phyloP scores from a whole-genome alignment of 1,140 invertebrate genomes.

The Marisa cornuarietis region DNA sequence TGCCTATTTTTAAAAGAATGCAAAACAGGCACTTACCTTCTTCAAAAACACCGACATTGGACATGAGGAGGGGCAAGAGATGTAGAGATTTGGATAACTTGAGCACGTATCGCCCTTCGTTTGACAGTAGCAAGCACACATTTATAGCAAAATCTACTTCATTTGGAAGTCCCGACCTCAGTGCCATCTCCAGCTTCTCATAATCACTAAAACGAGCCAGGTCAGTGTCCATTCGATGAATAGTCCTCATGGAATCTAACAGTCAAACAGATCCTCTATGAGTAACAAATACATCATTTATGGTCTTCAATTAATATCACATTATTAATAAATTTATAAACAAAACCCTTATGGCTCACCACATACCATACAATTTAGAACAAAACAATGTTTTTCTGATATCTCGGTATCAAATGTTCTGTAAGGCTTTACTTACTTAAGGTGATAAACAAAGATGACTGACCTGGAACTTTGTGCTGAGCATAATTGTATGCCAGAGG shows the following conservation, averaged over 20 bases:
- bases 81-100: conserved; percentile 84
- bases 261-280: background rate
- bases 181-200: conserved; percentile 86
- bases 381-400: background rate
- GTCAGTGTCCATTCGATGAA: conserved; percentile 76
- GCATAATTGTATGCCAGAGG: conserved; percentile 83
- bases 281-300: background rate
- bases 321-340: background rate
- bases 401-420: background rate
- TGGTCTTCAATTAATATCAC: no score
- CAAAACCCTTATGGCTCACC: no score
- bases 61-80: conserved; percentile 87
- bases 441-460: background rate
- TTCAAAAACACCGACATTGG: conserved; percentile 92
- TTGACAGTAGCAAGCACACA: conserved; percentile 93
- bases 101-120: conserved; percentile 89
- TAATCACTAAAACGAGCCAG: conserved; percentile 84
- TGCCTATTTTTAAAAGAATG: no score
- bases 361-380: no score
- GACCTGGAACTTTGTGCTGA: conserved; percentile 83
- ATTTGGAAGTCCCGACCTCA: conserved; percentile 94
- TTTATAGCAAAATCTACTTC: conserved; percentile 99
- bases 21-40: conserved; percentile 74
- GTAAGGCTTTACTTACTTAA: no score
- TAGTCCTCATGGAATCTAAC: conserved; percentile 73